Conservation (phyloP, 1,140 invertebrate genomes). For the Pollicipes pollicipes region DNA sequence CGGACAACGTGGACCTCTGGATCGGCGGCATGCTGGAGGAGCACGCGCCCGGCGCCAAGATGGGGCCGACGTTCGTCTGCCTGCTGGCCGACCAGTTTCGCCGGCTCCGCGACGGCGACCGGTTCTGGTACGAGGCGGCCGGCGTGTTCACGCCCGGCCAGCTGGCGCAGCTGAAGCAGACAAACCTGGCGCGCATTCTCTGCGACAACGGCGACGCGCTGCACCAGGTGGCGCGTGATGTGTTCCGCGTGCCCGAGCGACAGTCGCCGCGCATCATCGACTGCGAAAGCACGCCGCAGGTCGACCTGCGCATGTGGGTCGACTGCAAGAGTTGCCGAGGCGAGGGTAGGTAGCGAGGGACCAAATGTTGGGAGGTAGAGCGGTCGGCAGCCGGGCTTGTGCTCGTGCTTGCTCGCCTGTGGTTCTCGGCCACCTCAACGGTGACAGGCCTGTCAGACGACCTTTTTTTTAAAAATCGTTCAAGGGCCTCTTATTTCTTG, state of each 20-base stretch:
- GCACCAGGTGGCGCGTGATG: slow-evolving; percentile 37
- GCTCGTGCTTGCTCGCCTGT: neutral
- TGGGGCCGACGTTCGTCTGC: slow-evolving; percentile 84
- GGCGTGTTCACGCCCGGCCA: slow-evolving; percentile 65
- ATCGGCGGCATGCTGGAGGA: slow-evolving; percentile 90
- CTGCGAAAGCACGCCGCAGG: slow-evolving; percentile 48
- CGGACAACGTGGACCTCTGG: slow-evolving; percentile 90
- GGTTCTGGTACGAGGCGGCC: slow-evolving; percentile 89
- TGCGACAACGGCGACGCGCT: slow-evolving; percentile 86
- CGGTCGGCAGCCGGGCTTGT: neutral
- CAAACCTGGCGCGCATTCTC: slow-evolving; percentile 52
- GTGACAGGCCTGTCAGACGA: slow-evolving; percentile 6
- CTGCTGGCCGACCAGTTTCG: slow-evolving; percentile 81
- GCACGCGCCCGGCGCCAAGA: slow-evolving; percentile 54
- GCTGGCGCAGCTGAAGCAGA: slow-evolving; percentile 57
- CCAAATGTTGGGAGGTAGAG: slow-evolving; percentile 2
- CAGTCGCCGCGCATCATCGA: slow-evolving; percentile 41
- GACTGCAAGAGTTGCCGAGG: slow-evolving; percentile 45
- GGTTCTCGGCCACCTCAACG: slow-evolving; percentile 2
- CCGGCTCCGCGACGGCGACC: slow-evolving; percentile 71
- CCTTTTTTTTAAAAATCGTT: slow-evolving; percentile 6
- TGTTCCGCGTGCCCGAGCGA: slow-evolving; percentile 55
- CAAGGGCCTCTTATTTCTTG: slow-evolving; percentile 7
- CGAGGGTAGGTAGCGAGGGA: slow-evolving; percentile 22
- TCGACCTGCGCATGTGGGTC: slow-evolving; percentile 68